Percentiles rank a stretch among this genome's conserved stretches.
Evolutionary conservation across 2,888 invertebrate species (phyloP).

Genomic region (Antheraea yamamai): DNA sequence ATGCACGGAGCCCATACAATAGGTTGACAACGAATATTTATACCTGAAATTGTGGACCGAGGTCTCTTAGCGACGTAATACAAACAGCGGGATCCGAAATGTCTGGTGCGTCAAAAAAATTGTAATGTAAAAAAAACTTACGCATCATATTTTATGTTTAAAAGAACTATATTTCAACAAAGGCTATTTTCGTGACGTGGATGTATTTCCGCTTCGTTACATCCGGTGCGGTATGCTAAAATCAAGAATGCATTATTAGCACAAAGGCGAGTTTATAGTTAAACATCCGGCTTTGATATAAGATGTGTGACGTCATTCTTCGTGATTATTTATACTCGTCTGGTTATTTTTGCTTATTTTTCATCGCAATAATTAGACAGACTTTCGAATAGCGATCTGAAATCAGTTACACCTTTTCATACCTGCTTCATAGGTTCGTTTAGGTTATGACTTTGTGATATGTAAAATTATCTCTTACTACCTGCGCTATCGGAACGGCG

Average conservation of each 20-base stretch:
- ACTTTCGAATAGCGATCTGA: neutral
- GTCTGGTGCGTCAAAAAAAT: constrained; percentile 61
- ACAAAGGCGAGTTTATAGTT: constrained; percentile 67
- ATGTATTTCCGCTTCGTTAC: constrained; percentile 63
- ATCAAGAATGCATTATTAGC: constrained; percentile 61
- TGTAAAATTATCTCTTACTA: constrained; percentile 40
- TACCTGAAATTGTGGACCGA: constrained; percentile 77
- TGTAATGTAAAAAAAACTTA: constrained; percentile 48
- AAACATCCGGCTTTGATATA: constrained; percentile 74
- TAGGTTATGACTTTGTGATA: constrained; percentile 23
- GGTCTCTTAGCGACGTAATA: constrained; percentile 46
- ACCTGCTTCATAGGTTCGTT: constrained; percentile 27
- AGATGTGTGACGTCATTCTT: constrained; percentile 38
- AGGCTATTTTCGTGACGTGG: constrained; percentile 53
- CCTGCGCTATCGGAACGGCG: constrained; percentile 49
- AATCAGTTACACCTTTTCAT: constrained; percentile 25
- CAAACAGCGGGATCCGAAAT: constrained; percentile 58
- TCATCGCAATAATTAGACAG: constrained; percentile 25
- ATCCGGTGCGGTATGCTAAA: constrained; percentile 58
- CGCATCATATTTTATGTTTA: constrained; percentile 58
- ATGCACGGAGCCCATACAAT: constrained; percentile 55
- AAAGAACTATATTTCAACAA: constrained; percentile 43
- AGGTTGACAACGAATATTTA: constrained; percentile 59
- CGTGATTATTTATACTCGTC: constrained; percentile 29
- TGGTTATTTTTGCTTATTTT: constrained; percentile 26